A percentile compares a stretch with the other conserved stretches of the same genome.
phyloP scores from a whole-genome alignment of 64 coral and sea anemone species.

The Catalaphyllia jardinei region DNA sequence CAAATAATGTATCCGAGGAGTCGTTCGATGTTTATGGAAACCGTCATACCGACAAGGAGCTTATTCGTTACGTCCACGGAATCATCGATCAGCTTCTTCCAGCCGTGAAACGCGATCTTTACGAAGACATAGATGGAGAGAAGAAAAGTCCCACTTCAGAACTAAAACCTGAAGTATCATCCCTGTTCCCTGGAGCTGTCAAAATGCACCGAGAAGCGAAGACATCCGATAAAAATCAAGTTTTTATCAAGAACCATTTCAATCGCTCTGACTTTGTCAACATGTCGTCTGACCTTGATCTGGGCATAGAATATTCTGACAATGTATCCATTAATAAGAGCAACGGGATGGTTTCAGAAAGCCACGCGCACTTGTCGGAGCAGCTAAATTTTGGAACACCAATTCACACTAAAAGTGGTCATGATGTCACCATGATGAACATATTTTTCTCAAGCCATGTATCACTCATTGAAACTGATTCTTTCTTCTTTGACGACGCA shows the following conservation, averaged over 20 bases:
- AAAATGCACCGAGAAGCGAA: conserved; percentile 58
- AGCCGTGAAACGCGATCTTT: conserved; percentile 9
- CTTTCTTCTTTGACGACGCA: neutral
- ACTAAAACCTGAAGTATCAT: neutral
- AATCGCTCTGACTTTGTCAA: conserved; percentile 39
- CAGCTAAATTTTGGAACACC: conserved; percentile 40
- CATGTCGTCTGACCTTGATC: conserved; percentile 33
- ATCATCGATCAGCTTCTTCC: conserved; percentile 43
- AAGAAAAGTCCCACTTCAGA: neutral
- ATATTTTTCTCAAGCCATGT: conserved; percentile 20
- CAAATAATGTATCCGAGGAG: neutral
- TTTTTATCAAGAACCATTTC: conserved; percentile 53
- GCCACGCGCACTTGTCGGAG: neutral
- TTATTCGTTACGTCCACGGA: conserved; percentile 19
- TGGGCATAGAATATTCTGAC: conserved; percentile 36
- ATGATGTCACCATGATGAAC: conserved; percentile 1
- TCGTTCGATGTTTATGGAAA: conserved; percentile 30
- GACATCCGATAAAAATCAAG: neutral
- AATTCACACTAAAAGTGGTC: neutral
- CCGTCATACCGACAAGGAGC: neutral
- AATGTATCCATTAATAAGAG: conserved; percentile 10
- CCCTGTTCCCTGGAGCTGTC: conserved; percentile 34
- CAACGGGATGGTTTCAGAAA: conserved; percentile 53
- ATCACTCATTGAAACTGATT: conserved; percentile 5
- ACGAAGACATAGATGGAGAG: conserved; percentile 52